Conservation (phyloP, 2,888 invertebrate genomes). For the Junonia oenone region DNA sequence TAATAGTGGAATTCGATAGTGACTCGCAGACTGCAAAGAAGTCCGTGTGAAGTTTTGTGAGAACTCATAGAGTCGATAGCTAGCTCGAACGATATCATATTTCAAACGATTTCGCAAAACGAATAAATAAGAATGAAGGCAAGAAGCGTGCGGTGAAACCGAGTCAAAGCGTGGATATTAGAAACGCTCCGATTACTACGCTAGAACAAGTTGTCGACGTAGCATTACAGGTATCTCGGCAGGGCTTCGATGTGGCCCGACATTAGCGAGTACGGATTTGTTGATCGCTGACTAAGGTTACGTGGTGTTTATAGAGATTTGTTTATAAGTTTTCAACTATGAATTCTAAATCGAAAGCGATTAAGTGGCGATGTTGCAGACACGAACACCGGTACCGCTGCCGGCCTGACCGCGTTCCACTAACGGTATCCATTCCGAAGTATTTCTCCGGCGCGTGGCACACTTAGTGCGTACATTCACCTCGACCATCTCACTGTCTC, state of each 20-base stretch:
- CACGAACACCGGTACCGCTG: constrained; percentile 58
- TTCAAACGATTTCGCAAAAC: constrained; percentile 79
- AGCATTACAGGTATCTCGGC: constrained; percentile 30
- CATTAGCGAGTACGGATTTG: constrained; percentile 13
- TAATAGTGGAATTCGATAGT: constrained; percentile 64
- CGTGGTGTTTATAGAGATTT: neutral
- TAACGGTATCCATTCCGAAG: constrained; percentile 76
- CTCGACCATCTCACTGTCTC: constrained; percentile 65
- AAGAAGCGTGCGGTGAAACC: constrained; percentile 78
- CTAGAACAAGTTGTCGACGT: constrained; percentile 32
- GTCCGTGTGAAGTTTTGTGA: constrained; percentile 70
- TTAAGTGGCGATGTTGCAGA: constrained; percentile 41
- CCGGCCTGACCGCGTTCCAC: constrained; percentile 75
- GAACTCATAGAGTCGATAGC: constrained; percentile 58
- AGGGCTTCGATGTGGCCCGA: constrained; percentile 11
- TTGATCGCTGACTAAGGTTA: neutral
- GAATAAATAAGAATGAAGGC: constrained; percentile 75
- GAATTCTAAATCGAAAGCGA: constrained; percentile 20
- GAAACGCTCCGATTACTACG: constrained; percentile 78
- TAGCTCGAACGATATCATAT: constrained; percentile 73
- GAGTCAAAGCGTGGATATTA: constrained; percentile 78
- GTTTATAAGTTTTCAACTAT: neutral
- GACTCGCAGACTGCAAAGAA: constrained; percentile 54
- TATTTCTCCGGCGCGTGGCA: constrained; percentile 75
- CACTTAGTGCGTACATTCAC: constrained; percentile 78